Evolutionary conservation across 2,113 vertebrate genomes (phyloP).

Genomic region (Bujurquina vittata): DNA sequence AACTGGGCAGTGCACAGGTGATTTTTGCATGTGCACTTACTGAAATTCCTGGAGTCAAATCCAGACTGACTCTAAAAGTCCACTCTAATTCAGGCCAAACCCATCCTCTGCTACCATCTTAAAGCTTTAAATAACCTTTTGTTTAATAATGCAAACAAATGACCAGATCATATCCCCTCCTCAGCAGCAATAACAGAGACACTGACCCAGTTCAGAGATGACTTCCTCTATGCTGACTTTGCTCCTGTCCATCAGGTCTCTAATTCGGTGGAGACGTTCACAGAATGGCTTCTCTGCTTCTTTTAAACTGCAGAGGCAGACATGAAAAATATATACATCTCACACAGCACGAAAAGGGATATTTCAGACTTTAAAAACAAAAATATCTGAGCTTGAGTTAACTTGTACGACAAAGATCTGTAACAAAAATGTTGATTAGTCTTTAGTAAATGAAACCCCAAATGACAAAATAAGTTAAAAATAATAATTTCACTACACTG

Average conservation of each 20-base stretch:
- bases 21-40: neutral
- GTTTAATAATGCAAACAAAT: neutral
- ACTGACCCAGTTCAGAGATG: conserved; percentile 90
- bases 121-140: neutral
- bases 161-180: neutral
- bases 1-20: neutral
- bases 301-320: conserved; percentile 83
- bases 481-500: neutral
- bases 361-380: neutral
- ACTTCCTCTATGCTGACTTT: conserved; percentile 91
- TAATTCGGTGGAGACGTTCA: conserved; percentile 90
- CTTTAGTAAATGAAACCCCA: neutral
- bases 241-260: conserved; percentile 87
- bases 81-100: neutral
- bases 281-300: conserved; percentile 93
- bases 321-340: neutral
- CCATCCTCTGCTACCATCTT: neutral
- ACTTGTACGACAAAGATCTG: neutral
- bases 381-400: neutral
- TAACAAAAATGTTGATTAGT: neutral
- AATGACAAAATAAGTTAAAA: neutral
- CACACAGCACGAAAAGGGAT: neutral
- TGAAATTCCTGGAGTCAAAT: neutral
- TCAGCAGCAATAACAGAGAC: neutral
- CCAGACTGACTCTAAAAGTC: neutral